Conservation (phyloP, 1,140 invertebrate species). For the Notospermus geniculatus region DNA sequence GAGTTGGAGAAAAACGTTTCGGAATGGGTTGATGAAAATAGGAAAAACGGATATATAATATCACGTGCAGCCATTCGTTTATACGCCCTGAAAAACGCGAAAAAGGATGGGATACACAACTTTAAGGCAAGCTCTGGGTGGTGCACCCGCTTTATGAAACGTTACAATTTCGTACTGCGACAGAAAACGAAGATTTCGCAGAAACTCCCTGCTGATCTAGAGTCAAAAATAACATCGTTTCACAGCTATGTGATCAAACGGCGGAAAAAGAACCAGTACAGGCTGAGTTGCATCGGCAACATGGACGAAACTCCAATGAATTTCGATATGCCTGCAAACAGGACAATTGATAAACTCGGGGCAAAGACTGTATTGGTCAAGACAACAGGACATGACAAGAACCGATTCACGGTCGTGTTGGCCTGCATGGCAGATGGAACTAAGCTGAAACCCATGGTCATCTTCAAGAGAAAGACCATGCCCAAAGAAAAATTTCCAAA, state of each 20-base stretch:
- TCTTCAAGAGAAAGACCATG: slow-evolving; percentile 25
- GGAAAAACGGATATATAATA: no score
- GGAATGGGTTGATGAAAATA: no score
- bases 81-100: no score
- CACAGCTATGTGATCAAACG: slow-evolving; percentile 20
- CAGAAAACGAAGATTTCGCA: slow-evolving; percentile 27
- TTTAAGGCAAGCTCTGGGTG: slow-evolving; percentile 24
- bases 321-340: slow-evolving; percentile 26
- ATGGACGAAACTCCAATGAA: slow-evolving; percentile 32
- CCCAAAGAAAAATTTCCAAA: slow-evolving; percentile 10
- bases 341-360: slow-evolving; percentile 25
- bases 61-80: no score
- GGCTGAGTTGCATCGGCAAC: slow-evolving; percentile 21
- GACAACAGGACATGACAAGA: slow-evolving; percentile 25
- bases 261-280: slow-evolving; percentile 11
- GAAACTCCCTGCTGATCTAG: slow-evolving; percentile 22
- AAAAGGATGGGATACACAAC: no score
- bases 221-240: slow-evolving; percentile 18
- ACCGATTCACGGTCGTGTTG: slow-evolving; percentile 21
- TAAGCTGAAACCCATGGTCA: slow-evolving; percentile 20
- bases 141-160: slow-evolving; percentile 24
- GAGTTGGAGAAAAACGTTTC: no score
- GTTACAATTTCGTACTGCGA: slow-evolving; percentile 17
- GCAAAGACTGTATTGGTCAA: slow-evolving; percentile 20
- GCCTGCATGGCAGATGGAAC: slow-evolving; percentile 20